Evolutionary conservation across 2,797 vertebrate species (phyloP).

Genomic region (Ibycter americanus): DNA sequence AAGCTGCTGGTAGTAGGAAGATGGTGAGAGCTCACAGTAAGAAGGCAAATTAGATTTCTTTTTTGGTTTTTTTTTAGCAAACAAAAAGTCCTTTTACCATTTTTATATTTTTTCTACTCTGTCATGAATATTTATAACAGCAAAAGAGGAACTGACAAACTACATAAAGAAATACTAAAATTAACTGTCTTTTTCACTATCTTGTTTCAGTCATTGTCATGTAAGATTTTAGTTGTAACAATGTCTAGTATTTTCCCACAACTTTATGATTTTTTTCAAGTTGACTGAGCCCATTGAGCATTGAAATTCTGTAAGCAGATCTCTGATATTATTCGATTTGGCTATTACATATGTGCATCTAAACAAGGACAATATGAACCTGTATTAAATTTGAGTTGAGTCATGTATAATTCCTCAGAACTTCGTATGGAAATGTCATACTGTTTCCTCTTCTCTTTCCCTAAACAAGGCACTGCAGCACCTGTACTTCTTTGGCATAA

Average conservation of each 20-base stretch:
- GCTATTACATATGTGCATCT: constrained; percentile 15
- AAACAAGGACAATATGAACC: constrained; percentile 17
- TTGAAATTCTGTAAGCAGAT: constrained; percentile 6
- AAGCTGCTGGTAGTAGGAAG: not conserved
- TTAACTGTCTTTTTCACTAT: not conserved
- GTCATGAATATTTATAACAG: not conserved
- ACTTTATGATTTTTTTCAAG: not conserved
- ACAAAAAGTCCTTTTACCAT: not conserved
- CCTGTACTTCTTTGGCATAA: not conserved
- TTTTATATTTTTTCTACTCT: not conserved
- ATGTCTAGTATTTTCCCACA: not conserved
- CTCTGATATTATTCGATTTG: not conserved
- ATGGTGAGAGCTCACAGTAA: not conserved
- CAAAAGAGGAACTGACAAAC: not conserved
- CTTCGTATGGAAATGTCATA: not conserved
- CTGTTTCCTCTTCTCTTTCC: not conserved
- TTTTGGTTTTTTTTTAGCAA: not conserved
- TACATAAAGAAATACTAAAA: constrained; percentile 9
- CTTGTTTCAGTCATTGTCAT: not conserved
- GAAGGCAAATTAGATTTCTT: not conserved
- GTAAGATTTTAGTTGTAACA: not conserved
- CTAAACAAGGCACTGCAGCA: not conserved
- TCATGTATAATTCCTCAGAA: not conserved
- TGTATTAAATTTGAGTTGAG: constrained; percentile 3
- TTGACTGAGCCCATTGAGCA: not conserved